A percentile compares a stretch with the other conserved stretches of the same genome.
phyloP scores from a whole-genome alignment of 2,113 vertebrate genomes.

The Stegastes partitus region DNA sequence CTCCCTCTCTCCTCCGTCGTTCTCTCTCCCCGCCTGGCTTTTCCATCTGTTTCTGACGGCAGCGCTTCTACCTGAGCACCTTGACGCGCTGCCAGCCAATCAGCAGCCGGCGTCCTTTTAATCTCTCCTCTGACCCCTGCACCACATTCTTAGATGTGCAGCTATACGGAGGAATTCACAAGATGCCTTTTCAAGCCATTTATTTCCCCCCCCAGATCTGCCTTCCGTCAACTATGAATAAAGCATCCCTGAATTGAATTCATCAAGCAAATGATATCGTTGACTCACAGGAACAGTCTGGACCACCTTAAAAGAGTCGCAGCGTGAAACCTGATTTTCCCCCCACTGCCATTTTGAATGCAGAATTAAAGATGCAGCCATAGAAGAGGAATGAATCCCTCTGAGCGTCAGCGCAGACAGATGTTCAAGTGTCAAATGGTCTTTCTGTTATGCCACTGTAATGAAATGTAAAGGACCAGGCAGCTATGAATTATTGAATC shows the following conservation, averaged over 20 bases:
- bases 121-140: constrained; percentile 52
- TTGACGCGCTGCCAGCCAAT: constrained; percentile 25
- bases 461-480: constrained; percentile 59
- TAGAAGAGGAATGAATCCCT: constrained; percentile 27
- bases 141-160: constrained; percentile 23
- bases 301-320: constrained; percentile 31
- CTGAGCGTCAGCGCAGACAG: constrained; percentile 49
- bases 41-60: constrained; percentile 45
- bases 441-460: constrained; percentile 46
- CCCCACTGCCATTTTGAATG: constrained; percentile 40
- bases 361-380: constrained; percentile 25
- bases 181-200: constrained; percentile 44
- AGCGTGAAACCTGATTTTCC: constrained; percentile 53
- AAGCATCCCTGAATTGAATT: constrained; percentile 55
- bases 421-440: constrained; percentile 69
- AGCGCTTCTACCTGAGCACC: constrained; percentile 35
- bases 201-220: constrained; percentile 10
- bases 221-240: constrained; percentile 60
- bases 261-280: constrained; percentile 58
- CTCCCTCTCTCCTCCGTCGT: neutral
- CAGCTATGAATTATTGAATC: constrained; percentile 75
- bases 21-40: constrained; percentile 8
- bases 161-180: constrained; percentile 39
- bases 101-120: constrained; percentile 44
- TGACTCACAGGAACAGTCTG: constrained; percentile 32